Conservation (phyloP, 2,888 invertebrate species). For the Hymenopus coronatus region DNA sequence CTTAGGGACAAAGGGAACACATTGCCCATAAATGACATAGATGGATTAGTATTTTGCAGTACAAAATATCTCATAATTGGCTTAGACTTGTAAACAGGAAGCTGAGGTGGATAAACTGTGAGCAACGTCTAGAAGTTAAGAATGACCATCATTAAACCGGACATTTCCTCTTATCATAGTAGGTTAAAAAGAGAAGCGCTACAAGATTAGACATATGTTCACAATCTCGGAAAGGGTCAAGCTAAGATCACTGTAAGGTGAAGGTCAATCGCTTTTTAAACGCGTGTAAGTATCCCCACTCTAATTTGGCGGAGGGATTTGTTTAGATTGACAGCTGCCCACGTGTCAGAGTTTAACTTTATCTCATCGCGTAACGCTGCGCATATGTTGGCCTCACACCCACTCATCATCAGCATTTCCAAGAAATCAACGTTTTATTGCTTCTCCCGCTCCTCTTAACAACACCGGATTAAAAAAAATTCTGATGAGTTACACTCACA, state of each 20-base stretch:
- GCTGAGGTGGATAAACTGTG: too few relatives aligned
- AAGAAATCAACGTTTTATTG: not conserved
- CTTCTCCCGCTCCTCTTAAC: too few relatives aligned
- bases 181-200: not conserved
- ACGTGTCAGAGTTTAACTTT: not conserved
- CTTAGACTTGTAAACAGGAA: too few relatives aligned
- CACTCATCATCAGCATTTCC: not conserved
- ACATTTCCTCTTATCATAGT: not conserved
- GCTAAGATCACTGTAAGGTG: not conserved
- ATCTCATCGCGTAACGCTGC: not conserved
- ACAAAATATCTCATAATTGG: too few relatives aligned
- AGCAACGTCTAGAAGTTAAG: too few relatives aligned
- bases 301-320: not conserved
- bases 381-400: not conserved
- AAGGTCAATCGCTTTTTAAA: slow-evolving; percentile 17
- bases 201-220: not conserved
- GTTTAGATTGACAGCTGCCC: not conserved
- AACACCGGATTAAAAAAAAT: not conserved
- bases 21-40: too few relatives aligned
- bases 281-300: not conserved
- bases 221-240: not conserved
- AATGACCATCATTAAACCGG: too few relatives aligned
- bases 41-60: too few relatives aligned
- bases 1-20: too few relatives aligned
- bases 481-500: too few relatives aligned